These are phyloP conservation scores for Drosophila neocordata DNA, from an alignment of 1,140 invertebrate genomes.

Conservation along the genomic window DNA sequence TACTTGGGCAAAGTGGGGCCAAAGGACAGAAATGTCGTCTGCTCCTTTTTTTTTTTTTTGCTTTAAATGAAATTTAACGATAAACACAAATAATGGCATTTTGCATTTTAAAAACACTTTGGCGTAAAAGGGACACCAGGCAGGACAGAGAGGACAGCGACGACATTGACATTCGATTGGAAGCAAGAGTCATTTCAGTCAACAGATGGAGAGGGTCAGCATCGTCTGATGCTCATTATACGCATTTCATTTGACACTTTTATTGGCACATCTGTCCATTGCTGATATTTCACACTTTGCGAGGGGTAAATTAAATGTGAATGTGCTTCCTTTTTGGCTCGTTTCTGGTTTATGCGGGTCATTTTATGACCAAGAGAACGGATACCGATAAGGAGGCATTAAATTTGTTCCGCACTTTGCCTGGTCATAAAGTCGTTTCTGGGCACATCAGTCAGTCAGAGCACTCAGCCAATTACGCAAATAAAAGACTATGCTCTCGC, in stretches of 20 bases:
- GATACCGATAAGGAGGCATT: constrained; percentile 72
- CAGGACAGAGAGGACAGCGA: constrained; percentile 17
- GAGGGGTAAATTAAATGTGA: constrained; percentile 50
- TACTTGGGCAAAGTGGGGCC: neutral
- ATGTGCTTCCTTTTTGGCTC: constrained; percentile 17
- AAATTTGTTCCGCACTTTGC: constrained; percentile 55
- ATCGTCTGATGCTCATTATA: constrained; percentile 67
- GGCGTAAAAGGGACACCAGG: constrained; percentile 39
- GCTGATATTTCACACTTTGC: constrained; percentile 58
- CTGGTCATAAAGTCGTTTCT: constrained; percentile 57
- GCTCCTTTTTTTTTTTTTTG: constrained; percentile 13
- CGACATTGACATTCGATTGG: constrained; percentile 67
- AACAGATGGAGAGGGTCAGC: constrained; percentile 4
- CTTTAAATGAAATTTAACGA: constrained; percentile 80
- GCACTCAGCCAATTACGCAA: constrained; percentile 76
- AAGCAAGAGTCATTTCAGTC: neutral
- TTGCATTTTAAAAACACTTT: constrained; percentile 79
- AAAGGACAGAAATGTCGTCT: constrained; percentile 33
- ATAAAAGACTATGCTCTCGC: constrained; percentile 43
- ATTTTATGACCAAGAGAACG: constrained; percentile 68
- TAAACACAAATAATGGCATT: constrained; percentile 76
- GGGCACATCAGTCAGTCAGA: constrained; percentile 56
- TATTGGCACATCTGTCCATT: constrained; percentile 62
- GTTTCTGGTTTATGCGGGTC: constrained; percentile 65
- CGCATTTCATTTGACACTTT: constrained; percentile 76